These are phyloP conservation scores for Bucorvus abyssinicus DNA, from an alignment of 2,797 vertebrate genomes.

Conservation along the genomic window DNA sequence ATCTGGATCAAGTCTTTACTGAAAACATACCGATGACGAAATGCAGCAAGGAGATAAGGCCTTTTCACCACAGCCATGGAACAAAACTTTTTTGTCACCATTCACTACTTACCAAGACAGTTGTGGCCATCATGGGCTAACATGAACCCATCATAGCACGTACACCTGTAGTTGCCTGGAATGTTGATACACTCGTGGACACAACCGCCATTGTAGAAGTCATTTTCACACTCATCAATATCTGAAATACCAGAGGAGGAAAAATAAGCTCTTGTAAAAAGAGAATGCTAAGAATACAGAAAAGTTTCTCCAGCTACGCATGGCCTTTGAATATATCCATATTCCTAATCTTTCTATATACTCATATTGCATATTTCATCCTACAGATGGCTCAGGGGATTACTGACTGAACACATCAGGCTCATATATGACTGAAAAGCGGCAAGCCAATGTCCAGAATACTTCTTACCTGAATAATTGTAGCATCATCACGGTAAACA, in stretches of 20 bases:
- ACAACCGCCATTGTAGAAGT: constrained; percentile 95
- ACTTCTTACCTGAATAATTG: background rate
- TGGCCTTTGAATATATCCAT: background rate
- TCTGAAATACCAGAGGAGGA: constrained; percentile 77
- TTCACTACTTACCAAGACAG: constrained; percentile 85
- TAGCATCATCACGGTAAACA: background rate
- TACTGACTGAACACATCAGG: background rate
- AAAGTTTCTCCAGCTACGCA: background rate
- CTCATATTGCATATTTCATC: background rate
- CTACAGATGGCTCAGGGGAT: background rate
- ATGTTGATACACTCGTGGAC: constrained; percentile 99
- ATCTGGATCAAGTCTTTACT: background rate
- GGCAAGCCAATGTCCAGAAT: background rate
- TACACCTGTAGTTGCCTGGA: constrained; percentile 97
- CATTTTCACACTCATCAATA: constrained; percentile 96
- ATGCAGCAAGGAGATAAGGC: background rate
- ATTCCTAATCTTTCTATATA: background rate
- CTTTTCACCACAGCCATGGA: background rate
- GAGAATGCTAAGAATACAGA: background rate
- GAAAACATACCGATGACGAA: background rate
- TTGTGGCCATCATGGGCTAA: constrained; percentile 95
- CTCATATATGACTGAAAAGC: background rate
- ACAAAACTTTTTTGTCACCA: background rate
- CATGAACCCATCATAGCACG: constrained; percentile 97
- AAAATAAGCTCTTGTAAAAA: background rate